These are phyloP conservation scores for Vesta saturnalis DNA, from an alignment of 2,888 invertebrate species.

Conservation along the genomic window DNA sequence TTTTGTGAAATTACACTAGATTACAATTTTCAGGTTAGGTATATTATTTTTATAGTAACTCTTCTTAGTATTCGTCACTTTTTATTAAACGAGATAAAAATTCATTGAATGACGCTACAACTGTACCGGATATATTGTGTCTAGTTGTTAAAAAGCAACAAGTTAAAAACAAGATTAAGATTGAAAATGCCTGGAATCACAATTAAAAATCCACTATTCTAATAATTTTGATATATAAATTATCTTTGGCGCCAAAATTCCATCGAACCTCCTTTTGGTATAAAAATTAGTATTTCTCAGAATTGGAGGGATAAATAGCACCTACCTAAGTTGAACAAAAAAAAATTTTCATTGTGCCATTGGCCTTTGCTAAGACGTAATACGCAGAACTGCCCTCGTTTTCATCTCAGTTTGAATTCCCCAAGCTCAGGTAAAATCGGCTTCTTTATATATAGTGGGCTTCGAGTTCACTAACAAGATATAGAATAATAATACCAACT, in stretches of 20 bases:
- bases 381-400: constrained; percentile 30
- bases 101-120: constrained; percentile 23
- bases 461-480: constrained; percentile 26
- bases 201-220: background rate
- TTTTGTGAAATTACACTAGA: background rate
- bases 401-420: constrained; percentile 22
- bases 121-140: constrained; percentile 25
- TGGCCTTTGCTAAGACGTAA: constrained; percentile 20
- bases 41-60: too few relatives aligned
- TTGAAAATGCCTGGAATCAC: background rate
- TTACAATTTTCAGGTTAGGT: constrained; percentile 5
- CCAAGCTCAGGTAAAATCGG: constrained; percentile 31
- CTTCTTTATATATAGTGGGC: constrained; percentile 23
- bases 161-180: constrained; percentile 12
- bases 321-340: constrained; percentile 6
- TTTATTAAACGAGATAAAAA: too few relatives aligned
- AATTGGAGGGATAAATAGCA: constrained; percentile 21
- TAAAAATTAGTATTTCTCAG: constrained; percentile 17
- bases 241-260: constrained; percentile 31
- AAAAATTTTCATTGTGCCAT: constrained; percentile 20
- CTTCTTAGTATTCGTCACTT: too few relatives aligned
- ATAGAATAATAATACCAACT: constrained; percentile 18
- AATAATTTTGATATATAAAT: background rate
- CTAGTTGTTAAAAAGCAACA: constrained; percentile 20
- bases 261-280: constrained; percentile 13